Conservation (phyloP, 2,888 invertebrate species). For the Dione juno region DNA sequence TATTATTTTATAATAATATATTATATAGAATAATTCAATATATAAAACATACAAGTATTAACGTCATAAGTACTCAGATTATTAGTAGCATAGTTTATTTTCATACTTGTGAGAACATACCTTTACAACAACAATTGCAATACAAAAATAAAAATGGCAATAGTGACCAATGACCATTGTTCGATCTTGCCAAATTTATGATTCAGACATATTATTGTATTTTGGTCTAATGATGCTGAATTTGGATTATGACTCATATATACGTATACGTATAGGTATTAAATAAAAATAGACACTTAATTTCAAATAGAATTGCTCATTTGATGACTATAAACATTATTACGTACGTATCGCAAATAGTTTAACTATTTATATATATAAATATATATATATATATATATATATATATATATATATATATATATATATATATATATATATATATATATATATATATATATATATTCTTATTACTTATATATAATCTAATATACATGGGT, state of each 20-base stretch:
- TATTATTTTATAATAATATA: too few species aligned
- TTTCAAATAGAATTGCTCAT: constrained; percentile 28
- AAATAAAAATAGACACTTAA: constrained; percentile 32
- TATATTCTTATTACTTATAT: too few species aligned
- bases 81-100: constrained; percentile 53
- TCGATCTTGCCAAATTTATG: constrained; percentile 72
- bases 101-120: constrained; percentile 54
- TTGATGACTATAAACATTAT: constrained; percentile 11
- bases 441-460: too few species aligned
- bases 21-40: too few species aligned
- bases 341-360: too few species aligned
- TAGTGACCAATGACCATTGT: constrained; percentile 59
- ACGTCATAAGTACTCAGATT: too few species aligned
- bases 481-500: too few species aligned
- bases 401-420: too few species aligned
- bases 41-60: too few species aligned
- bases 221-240: constrained; percentile 61
- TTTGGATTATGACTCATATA: constrained; percentile 57
- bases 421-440: too few species aligned
- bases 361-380: too few species aligned
- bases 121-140: constrained; percentile 42
- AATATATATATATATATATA: too few species aligned
- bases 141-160: constrained; percentile 41
- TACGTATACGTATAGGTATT: constrained; percentile 29
- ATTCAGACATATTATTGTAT: constrained; percentile 65